These are phyloP conservation scores for Cottus gobio DNA, from an alignment of 2,113 vertebrate genomes.

Conservation along the genomic window DNA sequence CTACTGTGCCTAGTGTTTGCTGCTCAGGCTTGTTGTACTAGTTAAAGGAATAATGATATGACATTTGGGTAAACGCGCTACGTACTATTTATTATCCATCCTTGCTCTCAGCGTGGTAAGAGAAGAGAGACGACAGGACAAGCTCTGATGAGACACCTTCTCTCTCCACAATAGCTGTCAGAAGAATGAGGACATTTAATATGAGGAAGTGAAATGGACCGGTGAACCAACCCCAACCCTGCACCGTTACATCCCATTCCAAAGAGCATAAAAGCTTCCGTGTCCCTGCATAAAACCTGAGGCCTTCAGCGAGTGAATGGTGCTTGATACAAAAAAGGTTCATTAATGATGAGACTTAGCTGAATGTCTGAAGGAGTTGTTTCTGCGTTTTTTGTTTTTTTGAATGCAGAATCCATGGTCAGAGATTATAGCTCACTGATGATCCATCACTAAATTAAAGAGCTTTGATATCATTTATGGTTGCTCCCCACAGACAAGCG, in stretches of 20 bases:
- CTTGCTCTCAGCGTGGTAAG: not conserved
- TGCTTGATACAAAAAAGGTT: constrained; percentile 1
- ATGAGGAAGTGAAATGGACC: constrained; percentile 31
- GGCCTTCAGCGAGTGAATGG: not conserved
- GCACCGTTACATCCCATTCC: constrained; percentile 32
- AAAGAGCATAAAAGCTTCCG: constrained; percentile 36
- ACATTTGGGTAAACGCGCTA: not conserved
- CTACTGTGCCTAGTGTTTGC: not conserved
- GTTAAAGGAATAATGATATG: not conserved
- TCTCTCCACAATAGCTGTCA: constrained; percentile 14
- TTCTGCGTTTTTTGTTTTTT: not conserved
- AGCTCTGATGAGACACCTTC: constrained; percentile 27
- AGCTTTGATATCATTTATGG: not conserved
- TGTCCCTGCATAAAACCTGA: constrained; percentile 35
- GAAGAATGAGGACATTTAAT: constrained; percentile 34
- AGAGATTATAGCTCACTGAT: not conserved
- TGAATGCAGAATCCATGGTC: not conserved
- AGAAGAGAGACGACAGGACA: constrained; percentile 18
- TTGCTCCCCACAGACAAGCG: not conserved
- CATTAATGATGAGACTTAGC: constrained; percentile 14
- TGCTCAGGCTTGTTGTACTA: not conserved
- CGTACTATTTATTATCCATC: constrained; percentile 23
- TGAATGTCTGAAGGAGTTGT: not conserved
- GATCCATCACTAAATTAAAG: not conserved
- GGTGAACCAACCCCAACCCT: constrained; percentile 8